These are phyloP conservation scores for Dinothrombium tinctorium DNA, from an alignment of 1,140 invertebrate species.

Conservation along the genomic window DNA sequence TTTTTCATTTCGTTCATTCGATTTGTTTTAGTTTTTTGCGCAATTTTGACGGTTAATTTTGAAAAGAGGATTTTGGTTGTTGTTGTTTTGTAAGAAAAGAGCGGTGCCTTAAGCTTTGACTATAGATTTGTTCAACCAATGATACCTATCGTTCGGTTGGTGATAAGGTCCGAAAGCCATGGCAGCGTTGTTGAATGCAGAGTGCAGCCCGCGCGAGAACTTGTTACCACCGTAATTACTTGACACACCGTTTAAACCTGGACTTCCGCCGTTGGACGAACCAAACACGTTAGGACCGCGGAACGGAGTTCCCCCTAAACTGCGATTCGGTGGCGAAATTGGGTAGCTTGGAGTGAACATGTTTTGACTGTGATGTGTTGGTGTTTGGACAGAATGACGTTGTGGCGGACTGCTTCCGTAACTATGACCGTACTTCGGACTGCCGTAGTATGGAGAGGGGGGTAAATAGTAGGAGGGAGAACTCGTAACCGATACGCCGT, in stretches of 20 bases:
- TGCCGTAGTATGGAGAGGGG: background rate
- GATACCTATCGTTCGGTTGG: constrained; percentile 9
- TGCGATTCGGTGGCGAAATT: constrained; percentile 1
- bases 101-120: constrained; percentile 4
- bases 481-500: background rate
- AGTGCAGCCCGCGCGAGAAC: constrained; percentile 6
- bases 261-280: too few relatives aligned
- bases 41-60: too few relatives aligned
- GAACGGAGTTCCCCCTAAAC: background rate
- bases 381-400: too few relatives aligned
- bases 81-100: too few relatives aligned
- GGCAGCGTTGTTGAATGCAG: constrained; percentile 8
- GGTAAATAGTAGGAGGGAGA: background rate
- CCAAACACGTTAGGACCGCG: background rate
- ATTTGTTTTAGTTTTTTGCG: too few relatives aligned
- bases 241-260: too few relatives aligned
- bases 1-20: too few relatives aligned
- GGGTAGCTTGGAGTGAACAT: constrained; percentile 1
- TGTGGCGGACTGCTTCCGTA: constrained; percentile 2
- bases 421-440: background rate
- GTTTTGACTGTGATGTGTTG: background rate
- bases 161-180: background rate
- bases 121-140: constrained; percentile 11
- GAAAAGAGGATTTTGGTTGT: too few relatives aligned
- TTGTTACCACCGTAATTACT: background rate